Base-by-base conservation (phyloP, 2,797 vertebrate species). In the Oophaga sylvatica region DNA sequence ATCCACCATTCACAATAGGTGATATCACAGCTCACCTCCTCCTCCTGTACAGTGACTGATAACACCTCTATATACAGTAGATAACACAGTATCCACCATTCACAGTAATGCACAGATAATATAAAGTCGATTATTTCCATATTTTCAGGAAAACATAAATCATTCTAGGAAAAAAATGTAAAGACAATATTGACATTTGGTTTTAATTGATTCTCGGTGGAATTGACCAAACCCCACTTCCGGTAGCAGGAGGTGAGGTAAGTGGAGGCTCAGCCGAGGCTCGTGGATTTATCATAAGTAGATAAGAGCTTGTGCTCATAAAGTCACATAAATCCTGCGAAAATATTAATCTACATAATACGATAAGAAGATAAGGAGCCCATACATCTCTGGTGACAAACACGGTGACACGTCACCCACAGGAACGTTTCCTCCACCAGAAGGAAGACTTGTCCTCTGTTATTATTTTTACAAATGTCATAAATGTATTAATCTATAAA, bases 181-280 rank as follows among this genome's bases (percentile, higher is more conserved):
- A 80, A 35, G 19, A 35, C 20, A 80, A 41, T 62, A 84, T 59
- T 84, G 68, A 84, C 68, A 70, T 84, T 84, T 75, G 48, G 45
- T 75, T 57, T 75, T 62, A 84, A 85, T 78, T 85, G 71, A 75
- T 73, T 84, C 82, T 84, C 70, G 2, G 22, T 73, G 53, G 81
- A 83, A 73, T n/a, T 73, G 67, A 60, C 65, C 45, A 17, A 83
- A n/a, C 9, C 29, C 13, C 5, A 22, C 45, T 11, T 83, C 68
- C 56, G 45, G 7, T 12, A 17, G 82, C 29, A 41, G 15, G 20
- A 35, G 57, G 68, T 12, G 31, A 73, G 82, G 75, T 84, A 84
- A 73, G 41, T 45, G 22, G 16, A 29, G 53, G 41, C 67, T 22
- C 65, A 17, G 81, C 1, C 81, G 16, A 26, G 26, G 26, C 22